These are phyloP conservation scores for Monochamus saltuarius DNA, from an alignment of 1,140 invertebrate genomes.

Conservation along the genomic window DNA sequence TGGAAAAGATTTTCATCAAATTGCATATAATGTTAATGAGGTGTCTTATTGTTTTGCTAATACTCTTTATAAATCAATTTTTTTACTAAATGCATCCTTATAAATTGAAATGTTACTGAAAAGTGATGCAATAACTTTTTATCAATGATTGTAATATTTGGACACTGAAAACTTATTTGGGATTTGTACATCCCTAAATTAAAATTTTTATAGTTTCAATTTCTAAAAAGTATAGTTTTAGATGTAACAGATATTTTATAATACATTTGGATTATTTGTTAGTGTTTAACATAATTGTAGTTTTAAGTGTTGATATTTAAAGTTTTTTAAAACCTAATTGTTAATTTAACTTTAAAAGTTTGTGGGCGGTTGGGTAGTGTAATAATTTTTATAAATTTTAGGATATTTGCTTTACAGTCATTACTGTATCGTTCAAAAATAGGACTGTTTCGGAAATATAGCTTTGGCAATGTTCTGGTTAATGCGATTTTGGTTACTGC, in stretches of 20 bases:
- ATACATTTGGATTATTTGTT: constrained; percentile 24
- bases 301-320: constrained; percentile 39
- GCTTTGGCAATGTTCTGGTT: constrained; percentile 23
- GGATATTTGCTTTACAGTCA: constrained; percentile 32
- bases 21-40: neutral
- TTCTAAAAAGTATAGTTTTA: constrained; percentile 21
- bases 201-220: constrained; percentile 20
- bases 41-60: neutral
- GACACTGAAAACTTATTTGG: constrained; percentile 10
- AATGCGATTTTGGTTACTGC: constrained; percentile 28
- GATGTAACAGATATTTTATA: constrained; percentile 29
- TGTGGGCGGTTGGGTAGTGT: constrained; percentile 28
- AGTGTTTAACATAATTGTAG: constrained; percentile 35
- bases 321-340: constrained; percentile 30
- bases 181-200: constrained; percentile 16
- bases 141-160: constrained; percentile 16
- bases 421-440: constrained; percentile 28
- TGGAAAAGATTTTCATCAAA: constrained; percentile 1
- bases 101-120: too few relatives aligned
- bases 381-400: constrained; percentile 31
- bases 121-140: constrained; percentile 11
- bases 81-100: too few relatives aligned
- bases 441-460: constrained; percentile 16
- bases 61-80: neutral
- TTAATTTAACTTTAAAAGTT: constrained; percentile 33